Evolutionary conservation across 2,113 vertebrate genomes (phyloP).

Genomic region (Oreamnos americanus): DNA sequence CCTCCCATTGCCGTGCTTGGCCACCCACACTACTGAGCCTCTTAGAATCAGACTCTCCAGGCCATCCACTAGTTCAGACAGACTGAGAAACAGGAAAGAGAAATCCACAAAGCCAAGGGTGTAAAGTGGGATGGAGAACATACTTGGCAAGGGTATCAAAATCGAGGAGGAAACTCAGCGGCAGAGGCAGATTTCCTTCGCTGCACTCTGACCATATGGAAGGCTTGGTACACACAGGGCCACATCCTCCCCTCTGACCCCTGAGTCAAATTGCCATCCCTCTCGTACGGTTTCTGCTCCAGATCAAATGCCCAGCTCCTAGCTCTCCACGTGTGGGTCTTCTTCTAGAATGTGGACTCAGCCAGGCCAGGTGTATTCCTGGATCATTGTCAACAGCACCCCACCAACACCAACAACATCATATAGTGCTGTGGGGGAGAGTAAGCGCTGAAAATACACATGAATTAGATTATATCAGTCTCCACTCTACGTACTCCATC

Average conservation of each 20-base stretch:
- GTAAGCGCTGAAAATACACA: neutral
- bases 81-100: neutral
- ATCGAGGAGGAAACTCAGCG: neutral
- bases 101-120: neutral
- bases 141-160: neutral
- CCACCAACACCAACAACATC: neutral
- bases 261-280: neutral
- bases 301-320: neutral
- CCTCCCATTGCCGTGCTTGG: fast-evolving
- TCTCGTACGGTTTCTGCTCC: neutral
- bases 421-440: neutral
- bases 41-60: neutral
- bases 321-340: neutral
- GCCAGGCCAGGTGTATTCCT: neutral
- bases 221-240: neutral
- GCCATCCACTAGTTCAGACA: neutral
- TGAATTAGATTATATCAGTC: neutral
- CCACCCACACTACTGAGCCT: neutral
- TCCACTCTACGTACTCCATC: neutral
- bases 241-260: neutral
- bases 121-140: neutral
- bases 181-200: neutral
- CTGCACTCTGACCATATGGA: neutral
- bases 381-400: neutral
- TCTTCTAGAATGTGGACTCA: neutral